These are phyloP conservation scores for Cryptophagus acutangulus DNA, from an alignment of 2,888 invertebrate genomes.

Conservation along the genomic window DNA sequence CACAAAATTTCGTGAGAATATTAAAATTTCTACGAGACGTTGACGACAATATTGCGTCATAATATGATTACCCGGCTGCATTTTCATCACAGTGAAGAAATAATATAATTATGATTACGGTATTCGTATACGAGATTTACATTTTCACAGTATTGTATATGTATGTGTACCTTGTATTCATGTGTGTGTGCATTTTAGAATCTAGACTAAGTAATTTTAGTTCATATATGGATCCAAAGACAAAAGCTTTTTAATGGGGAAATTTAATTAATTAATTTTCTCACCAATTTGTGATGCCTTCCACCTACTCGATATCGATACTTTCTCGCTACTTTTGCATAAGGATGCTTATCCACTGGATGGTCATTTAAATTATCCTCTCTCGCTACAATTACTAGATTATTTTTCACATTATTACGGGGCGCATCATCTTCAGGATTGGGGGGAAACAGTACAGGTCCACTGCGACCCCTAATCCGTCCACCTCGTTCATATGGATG, in stretches of 20 bases:
- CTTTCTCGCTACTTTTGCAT: constrained; percentile 31
- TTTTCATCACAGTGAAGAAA: constrained; percentile 3
- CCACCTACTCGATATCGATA: constrained; percentile 27
- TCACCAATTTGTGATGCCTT: constrained; percentile 22
- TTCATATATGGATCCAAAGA: too few species aligned
- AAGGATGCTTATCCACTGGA: constrained; percentile 32
- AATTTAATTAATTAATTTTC: too few species aligned
- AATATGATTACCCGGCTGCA: constrained; percentile 1
- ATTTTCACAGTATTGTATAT: constrained; percentile 3
- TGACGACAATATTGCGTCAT: not conserved
- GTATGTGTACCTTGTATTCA: too few species aligned
- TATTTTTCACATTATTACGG: constrained; percentile 17
- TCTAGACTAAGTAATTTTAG: too few species aligned
- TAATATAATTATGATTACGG: constrained; percentile 5
- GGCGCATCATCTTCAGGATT: constrained; percentile 21
- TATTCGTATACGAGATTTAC: constrained; percentile 2
- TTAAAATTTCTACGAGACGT: constrained; percentile 2
- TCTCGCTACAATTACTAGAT: constrained; percentile 19
- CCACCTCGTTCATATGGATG: constrained; percentile 38
- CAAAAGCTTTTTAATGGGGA: too few species aligned
- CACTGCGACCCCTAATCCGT: constrained; percentile 6
- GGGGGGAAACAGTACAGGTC: constrained; percentile 29
- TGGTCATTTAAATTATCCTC: constrained; percentile 21
- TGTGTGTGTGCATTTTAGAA: too few species aligned
- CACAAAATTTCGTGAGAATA: constrained; percentile 6